Conservation (phyloP, 2,888 invertebrate genomes). For the Julus scandinavius region DNA sequence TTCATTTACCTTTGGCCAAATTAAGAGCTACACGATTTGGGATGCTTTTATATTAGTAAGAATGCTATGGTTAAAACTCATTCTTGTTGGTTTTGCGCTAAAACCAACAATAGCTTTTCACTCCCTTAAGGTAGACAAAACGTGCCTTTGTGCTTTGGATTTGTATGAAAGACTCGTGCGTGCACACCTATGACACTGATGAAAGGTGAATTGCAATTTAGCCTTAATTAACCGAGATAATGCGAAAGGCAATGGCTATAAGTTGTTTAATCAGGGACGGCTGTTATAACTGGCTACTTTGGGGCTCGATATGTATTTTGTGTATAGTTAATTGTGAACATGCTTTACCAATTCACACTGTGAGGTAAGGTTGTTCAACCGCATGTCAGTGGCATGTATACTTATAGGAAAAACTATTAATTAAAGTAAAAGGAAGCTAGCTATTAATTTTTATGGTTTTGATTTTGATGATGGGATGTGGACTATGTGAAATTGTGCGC, state of each 20-base stretch:
- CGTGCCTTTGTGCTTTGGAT: not conserved
- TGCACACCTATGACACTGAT: conserved; percentile 1
- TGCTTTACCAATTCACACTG: not conserved
- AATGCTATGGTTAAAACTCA: not conserved
- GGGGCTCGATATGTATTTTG: not conserved
- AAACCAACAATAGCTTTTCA: conserved; percentile 24
- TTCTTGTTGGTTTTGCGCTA: not conserved
- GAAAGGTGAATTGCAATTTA: conserved; percentile 30
- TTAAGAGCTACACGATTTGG: not conserved
- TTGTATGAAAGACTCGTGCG: conserved; percentile 37
- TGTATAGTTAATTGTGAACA: not conserved
- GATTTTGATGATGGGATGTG: conserved; percentile 5
- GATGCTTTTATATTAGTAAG: not conserved
- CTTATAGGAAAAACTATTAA: not conserved
- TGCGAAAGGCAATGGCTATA: conserved; percentile 13
- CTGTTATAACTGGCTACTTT: not conserved
- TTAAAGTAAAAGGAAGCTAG: not conserved
- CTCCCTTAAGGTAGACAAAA: conserved; percentile 9
- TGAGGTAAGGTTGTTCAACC: conserved; percentile 12
- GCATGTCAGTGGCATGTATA: not conserved
- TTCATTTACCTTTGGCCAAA: not conserved
- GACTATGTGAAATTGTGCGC: not conserved
- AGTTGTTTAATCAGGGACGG: not conserved
- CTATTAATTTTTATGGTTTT: not conserved
- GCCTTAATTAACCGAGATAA: conserved; percentile 35